Percentiles rank a stretch among this genome's conserved stretches.
phyloP scores from a whole-genome alignment of 2,797 vertebrate species.

The Scolopax bukidnonensis region DNA sequence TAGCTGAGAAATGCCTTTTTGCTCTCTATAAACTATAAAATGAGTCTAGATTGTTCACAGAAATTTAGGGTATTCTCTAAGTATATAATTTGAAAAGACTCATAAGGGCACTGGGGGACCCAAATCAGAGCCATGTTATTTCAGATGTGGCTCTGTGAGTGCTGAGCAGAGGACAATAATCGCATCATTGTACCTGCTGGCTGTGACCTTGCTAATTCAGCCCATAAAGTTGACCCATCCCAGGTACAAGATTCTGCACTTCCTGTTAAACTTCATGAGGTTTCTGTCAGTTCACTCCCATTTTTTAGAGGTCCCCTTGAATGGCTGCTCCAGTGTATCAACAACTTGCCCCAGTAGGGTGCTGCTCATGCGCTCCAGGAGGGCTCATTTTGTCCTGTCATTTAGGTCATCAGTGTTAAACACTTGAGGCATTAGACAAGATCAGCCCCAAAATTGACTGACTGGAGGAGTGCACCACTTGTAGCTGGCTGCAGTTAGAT shows the following conservation, averaged over 20 bases:
- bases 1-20: not conserved
- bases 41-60: not conserved
- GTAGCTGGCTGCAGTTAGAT: not conserved
- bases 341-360: not conserved
- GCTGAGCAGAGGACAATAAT: not conserved
- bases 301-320: not conserved
- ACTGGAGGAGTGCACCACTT: not conserved
- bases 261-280: not conserved
- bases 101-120: not conserved
- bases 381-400: not conserved
- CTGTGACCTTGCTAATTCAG: not conserved
- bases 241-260: not conserved
- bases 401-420: accelerated
- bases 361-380: not conserved
- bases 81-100: not conserved
- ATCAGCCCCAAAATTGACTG: not conserved
- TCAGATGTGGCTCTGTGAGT: not conserved
- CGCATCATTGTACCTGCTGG: not conserved
- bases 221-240: not conserved
- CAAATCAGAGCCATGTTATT: not conserved
- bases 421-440: not conserved
- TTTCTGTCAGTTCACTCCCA: not conserved
- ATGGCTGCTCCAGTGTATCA: not conserved
- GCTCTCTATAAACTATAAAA: not conserved
- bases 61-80: not conserved